Evolutionary conservation across 1,140 invertebrate species (phyloP), one percentile per base, ranked within the genome.

Genomic region (Drosophila dunni): DNA sequence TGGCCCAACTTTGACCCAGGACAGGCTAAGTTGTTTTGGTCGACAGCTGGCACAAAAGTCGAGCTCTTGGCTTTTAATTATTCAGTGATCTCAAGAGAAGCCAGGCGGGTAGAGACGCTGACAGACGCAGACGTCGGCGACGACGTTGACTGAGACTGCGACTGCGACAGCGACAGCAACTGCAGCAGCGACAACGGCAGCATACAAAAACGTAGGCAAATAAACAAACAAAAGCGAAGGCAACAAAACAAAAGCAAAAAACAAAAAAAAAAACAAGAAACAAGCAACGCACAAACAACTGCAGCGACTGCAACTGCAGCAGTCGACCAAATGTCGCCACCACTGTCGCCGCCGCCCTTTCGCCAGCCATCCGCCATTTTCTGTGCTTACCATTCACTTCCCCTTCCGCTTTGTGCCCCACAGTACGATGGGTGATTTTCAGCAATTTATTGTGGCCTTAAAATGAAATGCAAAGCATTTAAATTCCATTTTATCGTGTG

Each of bases 1-100:
- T 75, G 58, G 77, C 68, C 81, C 78, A 83, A 88, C 83, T 86
- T 88, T 88, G 83, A 88, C 82, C 79, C 83, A 82, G 76, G 76
- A 65, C 76, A 77, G 62, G 83, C 79, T 78, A 88, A 86, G 82
- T 79, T 88, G 79, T 83, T 29, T 86, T 88, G 76, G 76, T 64
- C 69, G 79, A 89, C 84, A 89, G 76, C 72, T 86, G 79, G 79
- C 69, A 62, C 79, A 68, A 79, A 83, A 89, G 79, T 86, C 78
- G 76, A 64, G 75, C 83, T 67, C 50, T 75, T 61, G 53, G 53
- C 56, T 80, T 86, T 88, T 89, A 88, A 88, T 88, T 89, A 88
- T 88, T 88, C 79, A 83, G 24, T 82, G 71, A 81, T 79, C 82
- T 86, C 63, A 75, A 70, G 70, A 67, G 53, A 65, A 62, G 11